Evolutionary conservation across 2,888 invertebrate genomes (phyloP).

Genomic region (Drosophila demipolita): DNA sequence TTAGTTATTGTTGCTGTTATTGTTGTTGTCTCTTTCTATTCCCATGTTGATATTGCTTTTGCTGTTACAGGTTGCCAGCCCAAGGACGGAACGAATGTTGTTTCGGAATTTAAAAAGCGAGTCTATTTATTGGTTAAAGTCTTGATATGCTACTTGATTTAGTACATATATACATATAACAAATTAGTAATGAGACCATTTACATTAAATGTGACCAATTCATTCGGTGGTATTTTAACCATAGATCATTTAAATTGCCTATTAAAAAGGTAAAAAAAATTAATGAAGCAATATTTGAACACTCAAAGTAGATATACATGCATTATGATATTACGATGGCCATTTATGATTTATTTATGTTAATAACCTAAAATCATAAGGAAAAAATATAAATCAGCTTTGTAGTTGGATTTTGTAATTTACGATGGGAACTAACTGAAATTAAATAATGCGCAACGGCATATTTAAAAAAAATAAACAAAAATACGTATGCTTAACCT

Average conservation of each 20-base stretch:
- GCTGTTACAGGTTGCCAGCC: slow-evolving; percentile 38
- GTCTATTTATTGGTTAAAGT: slow-evolving; percentile 14
- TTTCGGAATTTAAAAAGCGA: slow-evolving; percentile 14
- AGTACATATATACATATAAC: slow-evolving; percentile 14
- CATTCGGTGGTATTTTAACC: slow-evolving; percentile 3
- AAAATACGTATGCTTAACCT: slow-evolving; percentile 21
- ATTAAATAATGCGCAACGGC: not conserved
- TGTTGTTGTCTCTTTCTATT: slow-evolving; percentile 14
- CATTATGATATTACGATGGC: not conserved
- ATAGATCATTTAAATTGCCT: slow-evolving; percentile 4
- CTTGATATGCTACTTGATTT: slow-evolving; percentile 22
- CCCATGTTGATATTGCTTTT: slow-evolving; percentile 16
- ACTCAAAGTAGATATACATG: not conserved
- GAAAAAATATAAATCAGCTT: not conserved
- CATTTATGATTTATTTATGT: not conserved
- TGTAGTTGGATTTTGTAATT: not conserved
- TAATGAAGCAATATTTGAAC: not conserved
- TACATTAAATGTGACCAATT: slow-evolving; percentile 25
- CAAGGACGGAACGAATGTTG: slow-evolving; percentile 69
- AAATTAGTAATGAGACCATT: slow-evolving; percentile 29
- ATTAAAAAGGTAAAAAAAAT: not conserved
- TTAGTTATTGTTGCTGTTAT: slow-evolving; percentile 12
- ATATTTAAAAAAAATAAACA: not conserved
- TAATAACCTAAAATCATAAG: not conserved
- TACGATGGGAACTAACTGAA: not conserved